Evolutionary conservation across 2,113 vertebrate species (phyloP), one percentile per base, ranked within the genome.

Genomic region (Bos javanicus): DNA sequence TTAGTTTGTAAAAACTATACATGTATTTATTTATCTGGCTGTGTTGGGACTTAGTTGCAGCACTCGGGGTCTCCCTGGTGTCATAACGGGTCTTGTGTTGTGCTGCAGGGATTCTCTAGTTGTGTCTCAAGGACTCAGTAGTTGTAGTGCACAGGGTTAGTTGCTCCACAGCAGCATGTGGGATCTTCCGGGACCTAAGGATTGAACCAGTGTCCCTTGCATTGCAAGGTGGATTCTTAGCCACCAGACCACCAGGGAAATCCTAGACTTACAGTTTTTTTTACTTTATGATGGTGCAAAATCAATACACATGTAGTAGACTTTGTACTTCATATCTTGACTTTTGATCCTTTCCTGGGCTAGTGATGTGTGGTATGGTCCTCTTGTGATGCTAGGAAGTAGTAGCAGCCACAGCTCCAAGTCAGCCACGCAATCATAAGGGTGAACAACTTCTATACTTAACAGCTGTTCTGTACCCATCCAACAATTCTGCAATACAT

Each of bases 61-160:
- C 23, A 6, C 23, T 39, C 3, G 6, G 12, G 36, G 3, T 14
- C 36, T 71, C 19, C 33, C 16, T 39, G 2, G n/a, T 23, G 8
- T 71, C n/a, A 0, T 36, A 17, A 11, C 9, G 0, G n/a, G 67
- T 71, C 67, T 71, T 39, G 21, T 0, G 1, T 12, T 39, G 62
- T 39, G 19, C 5, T 71, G 10, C n/a, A 39, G 19, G 67, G 67
- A 39, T 6, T 71, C 67, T 71, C 67, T 39, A 39, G 67, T 12
- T 71, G n/a, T 71, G n/a, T 71, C n/a, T 39, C 67, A 39, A 39
- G 67, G 67, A 12, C n/a, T 71, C n/a, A 12, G 67, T 39, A 12
- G 10, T 71, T 23, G 0, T 0, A 0, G 67, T 26, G 23, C 21
- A 7, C 21, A 4, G 67, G 1, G 2, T 25, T 13, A 25, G 39